A percentile compares a stretch with the other conserved stretches of the same genome.
Conservation (phyloP, 2,888 invertebrate genomes). For the Aplocera efformata region DNA sequence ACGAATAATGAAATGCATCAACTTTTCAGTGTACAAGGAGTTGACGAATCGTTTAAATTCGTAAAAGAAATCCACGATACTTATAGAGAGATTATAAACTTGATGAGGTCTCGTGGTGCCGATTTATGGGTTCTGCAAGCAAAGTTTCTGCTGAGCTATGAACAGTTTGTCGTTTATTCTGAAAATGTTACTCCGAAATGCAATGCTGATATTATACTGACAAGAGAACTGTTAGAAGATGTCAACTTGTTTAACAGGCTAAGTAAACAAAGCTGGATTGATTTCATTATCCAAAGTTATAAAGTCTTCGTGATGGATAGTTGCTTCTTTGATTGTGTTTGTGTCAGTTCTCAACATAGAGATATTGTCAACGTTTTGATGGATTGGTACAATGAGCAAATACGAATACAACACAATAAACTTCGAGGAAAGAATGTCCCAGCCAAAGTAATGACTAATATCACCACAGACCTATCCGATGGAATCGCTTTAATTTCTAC, state of each 20-base stretch:
- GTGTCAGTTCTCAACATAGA: slow-evolving; percentile 52
- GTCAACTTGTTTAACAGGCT: slow-evolving; percentile 51
- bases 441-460: slow-evolving; percentile 56
- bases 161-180: slow-evolving; percentile 58
- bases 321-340: slow-evolving; percentile 70
- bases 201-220: slow-evolving; percentile 55
- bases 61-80: slow-evolving; percentile 65
- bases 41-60: slow-evolving; percentile 54
- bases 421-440: slow-evolving; percentile 40
- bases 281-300: slow-evolving; percentile 81
- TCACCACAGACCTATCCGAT: slow-evolving; percentile 76
- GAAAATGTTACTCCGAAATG: slow-evolving; percentile 52
- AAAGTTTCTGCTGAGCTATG: slow-evolving; percentile 60
- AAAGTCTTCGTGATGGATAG: slow-evolving; percentile 78
- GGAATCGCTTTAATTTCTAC: slow-evolving; percentile 78
- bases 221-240: slow-evolving; percentile 47
- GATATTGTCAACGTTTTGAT: slow-evolving; percentile 56
- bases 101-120: slow-evolving; percentile 58
- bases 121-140: slow-evolving; percentile 57
- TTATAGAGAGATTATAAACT: slow-evolving; percentile 57
- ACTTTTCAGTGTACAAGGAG: slow-evolving; percentile 41
- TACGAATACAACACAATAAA: slow-evolving; percentile 44
- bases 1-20: not conserved
- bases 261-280: slow-evolving; percentile 80
- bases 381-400: slow-evolving; percentile 62